These are phyloP conservation scores for Chinchilla lanigera DNA, from an alignment of 2,113 vertebrate species.

Conservation along the genomic window DNA sequence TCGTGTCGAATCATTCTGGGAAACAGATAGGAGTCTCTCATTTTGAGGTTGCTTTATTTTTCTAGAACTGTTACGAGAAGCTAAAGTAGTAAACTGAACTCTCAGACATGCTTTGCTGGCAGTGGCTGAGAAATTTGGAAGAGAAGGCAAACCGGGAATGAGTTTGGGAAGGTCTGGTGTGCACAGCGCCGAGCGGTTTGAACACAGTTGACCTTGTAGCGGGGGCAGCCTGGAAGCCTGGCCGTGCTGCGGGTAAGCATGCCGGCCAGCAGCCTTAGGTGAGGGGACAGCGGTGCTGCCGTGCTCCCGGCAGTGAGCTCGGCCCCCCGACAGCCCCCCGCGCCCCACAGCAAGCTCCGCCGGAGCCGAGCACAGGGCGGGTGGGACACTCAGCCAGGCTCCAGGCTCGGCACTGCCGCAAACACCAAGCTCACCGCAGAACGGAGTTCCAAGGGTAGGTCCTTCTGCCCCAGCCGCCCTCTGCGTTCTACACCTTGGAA, in stretches of 20 bases:
- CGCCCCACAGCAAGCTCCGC: too few species aligned
- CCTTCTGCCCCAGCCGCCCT: neutral
- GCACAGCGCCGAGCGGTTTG: neutral
- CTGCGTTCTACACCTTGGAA: neutral
- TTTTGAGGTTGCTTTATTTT: slow-evolving; percentile 49
- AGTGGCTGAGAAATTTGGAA: slow-evolving; percentile 43
- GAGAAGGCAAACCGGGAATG: neutral
- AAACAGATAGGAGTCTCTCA: slow-evolving; percentile 50
- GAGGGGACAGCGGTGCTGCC: neutral
- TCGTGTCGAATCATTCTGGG: slow-evolving; percentile 36
- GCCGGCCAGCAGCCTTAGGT: neutral
- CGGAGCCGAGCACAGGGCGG: slow-evolving; percentile 20
- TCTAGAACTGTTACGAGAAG: slow-evolving; percentile 50
- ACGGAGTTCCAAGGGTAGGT: neutral
- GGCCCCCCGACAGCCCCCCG: neutral
- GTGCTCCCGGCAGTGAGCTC: too few species aligned
- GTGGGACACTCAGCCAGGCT: slow-evolving; percentile 24
- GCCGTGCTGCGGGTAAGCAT: neutral
- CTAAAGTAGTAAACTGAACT: slow-evolving; percentile 35
- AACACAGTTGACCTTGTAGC: neutral
- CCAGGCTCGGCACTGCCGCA: neutral
- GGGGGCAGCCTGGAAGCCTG: neutral
- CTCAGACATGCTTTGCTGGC: neutral
- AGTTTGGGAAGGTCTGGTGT: slow-evolving; percentile 25
- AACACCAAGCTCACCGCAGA: neutral